phyloP scores from a whole-genome alignment of 2,888 invertebrate genomes.

The Sesia bembeciformis region DNA sequence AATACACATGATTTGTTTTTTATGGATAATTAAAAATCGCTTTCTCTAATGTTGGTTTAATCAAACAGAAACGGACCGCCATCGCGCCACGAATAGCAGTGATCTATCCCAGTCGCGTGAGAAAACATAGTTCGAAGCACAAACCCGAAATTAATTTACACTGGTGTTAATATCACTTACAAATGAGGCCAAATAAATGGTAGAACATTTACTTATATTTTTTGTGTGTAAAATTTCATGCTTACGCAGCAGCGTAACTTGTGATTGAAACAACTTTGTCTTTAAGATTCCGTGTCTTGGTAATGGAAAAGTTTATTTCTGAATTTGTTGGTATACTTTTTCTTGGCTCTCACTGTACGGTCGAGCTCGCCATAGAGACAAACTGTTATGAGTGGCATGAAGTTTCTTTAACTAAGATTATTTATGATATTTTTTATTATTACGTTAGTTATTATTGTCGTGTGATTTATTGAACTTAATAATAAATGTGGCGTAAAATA shows the following conservation, averaged over 20 bases:
- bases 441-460: too few species aligned
- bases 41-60: not conserved
- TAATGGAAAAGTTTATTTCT: not conserved
- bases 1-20: too few species aligned
- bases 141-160: slow-evolving; percentile 50
- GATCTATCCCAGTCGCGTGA: slow-evolving; percentile 34
- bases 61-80: not conserved
- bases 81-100: slow-evolving; percentile 5
- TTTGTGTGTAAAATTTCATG: not conserved
- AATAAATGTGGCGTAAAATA: too few species aligned
- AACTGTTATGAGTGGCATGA: too few species aligned
- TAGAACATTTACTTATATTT: not conserved
- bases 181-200: not conserved
- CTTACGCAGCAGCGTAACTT: not conserved
- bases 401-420: not conserved
- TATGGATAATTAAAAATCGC: not conserved
- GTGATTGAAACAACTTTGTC: not conserved
- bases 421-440: not conserved
- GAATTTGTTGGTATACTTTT: slow-evolving; percentile 6
- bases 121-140: slow-evolving; percentile 34
- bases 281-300: not conserved
- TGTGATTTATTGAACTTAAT: too few species aligned
- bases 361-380: slow-evolving; percentile 19
- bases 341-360: slow-evolving; percentile 27
- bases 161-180: slow-evolving; percentile 27